Evolutionary conservation across 2,888 invertebrate genomes (phyloP).

Genomic region (Apodemia mormo): DNA sequence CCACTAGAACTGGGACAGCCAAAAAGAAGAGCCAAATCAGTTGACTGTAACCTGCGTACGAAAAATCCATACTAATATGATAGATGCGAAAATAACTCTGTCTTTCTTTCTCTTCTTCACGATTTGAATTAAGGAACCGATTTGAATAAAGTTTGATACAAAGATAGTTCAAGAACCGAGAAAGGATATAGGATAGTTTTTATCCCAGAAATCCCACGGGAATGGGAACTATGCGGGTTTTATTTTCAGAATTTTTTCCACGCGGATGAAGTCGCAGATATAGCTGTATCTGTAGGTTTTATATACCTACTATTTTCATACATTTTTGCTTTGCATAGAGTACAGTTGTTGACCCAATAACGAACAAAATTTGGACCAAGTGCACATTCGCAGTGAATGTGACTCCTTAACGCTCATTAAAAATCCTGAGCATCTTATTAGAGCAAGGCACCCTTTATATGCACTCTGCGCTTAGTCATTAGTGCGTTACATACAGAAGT

Average conservation of each 20-base stretch:
- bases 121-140: too few species aligned
- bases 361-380: slow-evolving; percentile 8
- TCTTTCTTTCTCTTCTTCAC: too few species aligned
- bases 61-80: not conserved
- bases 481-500: not conserved
- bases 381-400: slow-evolving; percentile 10
- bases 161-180: too few species aligned
- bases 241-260: too few species aligned
- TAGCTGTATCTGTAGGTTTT: too few species aligned
- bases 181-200: too few species aligned
- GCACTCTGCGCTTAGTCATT: not conserved
- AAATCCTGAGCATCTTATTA: slow-evolving; percentile 10
- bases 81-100: too few species aligned
- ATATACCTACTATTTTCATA: not conserved
- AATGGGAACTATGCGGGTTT: too few species aligned
- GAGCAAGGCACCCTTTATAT: not conserved
- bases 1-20: not conserved
- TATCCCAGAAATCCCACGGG: too few species aligned
- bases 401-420: slow-evolving; percentile 8
- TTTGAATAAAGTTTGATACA: too few species aligned
- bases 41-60: not conserved
- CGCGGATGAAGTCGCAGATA: too few species aligned
- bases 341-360: not conserved
- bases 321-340: not conserved
- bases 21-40: too few species aligned